A percentile compares a stretch with the other conserved stretches of the same genome.
Evolutionary conservation across 2,113 vertebrate genomes (phyloP).

Genomic region (Perca schrenkii): DNA sequence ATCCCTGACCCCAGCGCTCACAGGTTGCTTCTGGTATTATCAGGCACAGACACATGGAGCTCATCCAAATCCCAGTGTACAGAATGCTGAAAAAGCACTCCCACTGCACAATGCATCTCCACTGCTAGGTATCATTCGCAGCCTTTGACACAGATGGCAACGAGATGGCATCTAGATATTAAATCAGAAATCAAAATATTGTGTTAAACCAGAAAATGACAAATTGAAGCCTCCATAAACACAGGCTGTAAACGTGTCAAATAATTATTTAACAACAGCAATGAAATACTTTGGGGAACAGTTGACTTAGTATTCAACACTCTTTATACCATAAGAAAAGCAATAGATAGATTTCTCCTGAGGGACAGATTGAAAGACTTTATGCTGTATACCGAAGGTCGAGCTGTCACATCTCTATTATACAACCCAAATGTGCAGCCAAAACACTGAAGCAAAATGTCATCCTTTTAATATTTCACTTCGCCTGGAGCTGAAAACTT

Average conservation of each 20-base stretch:
- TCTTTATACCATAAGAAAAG: slow-evolving; percentile 19
- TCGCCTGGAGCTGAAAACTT: slow-evolving; percentile 58
- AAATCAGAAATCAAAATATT: slow-evolving; percentile 18
- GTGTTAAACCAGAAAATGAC: slow-evolving; percentile 13
- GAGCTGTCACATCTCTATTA: slow-evolving; percentile 60
- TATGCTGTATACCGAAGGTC: slow-evolving; percentile 48
- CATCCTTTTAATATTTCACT: slow-evolving; percentile 45
- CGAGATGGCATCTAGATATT: slow-evolving; percentile 19
- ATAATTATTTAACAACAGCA: slow-evolving; percentile 26
- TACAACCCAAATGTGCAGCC: slow-evolving; percentile 39
- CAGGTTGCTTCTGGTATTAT: slow-evolving; percentile 46
- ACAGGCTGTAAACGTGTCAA: slow-evolving; percentile 38
- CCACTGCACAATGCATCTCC: slow-evolving; percentile 29
- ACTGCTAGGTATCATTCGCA: slow-evolving; percentile 52
- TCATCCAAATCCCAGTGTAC: slow-evolving; percentile 33
- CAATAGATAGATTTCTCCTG: slow-evolving; percentile 38
- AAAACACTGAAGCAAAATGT: slow-evolving; percentile 39
- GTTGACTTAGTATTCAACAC: slow-evolving; percentile 46
- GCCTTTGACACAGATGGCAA: slow-evolving; percentile 40
- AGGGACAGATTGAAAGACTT: slow-evolving; percentile 31
- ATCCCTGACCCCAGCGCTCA: slow-evolving; percentile 40
- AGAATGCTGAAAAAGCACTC: slow-evolving; percentile 50
- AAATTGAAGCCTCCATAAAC: slow-evolving; percentile 22
- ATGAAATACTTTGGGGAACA: slow-evolving; percentile 14
- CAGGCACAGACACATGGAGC: slow-evolving; percentile 47